Evolutionary conservation across 2,113 vertebrate genomes (phyloP).

Genomic region (Melospiza melodia): DNA sequence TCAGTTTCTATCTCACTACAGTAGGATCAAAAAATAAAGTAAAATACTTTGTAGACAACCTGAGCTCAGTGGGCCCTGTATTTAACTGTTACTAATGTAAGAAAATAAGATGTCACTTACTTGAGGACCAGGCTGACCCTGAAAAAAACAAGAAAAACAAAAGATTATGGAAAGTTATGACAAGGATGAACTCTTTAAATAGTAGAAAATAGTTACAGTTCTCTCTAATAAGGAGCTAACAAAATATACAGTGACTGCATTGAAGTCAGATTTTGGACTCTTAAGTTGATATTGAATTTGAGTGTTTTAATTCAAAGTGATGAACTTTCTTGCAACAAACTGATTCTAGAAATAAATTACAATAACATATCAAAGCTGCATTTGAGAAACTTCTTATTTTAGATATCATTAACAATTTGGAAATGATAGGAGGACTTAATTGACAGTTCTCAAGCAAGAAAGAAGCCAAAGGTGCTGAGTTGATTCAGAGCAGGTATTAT

Average conservation of each 20-base stretch:
- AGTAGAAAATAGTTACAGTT: background rate
- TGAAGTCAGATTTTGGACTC: background rate
- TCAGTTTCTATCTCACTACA: conserved; percentile 43
- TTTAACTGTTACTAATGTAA: background rate
- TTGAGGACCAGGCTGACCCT: conserved; percentile 82
- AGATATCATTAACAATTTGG: background rate
- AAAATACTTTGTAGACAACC: background rate
- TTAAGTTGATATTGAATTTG: background rate
- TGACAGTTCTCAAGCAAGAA: background rate
- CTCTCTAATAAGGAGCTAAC: background rate
- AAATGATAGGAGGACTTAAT: background rate
- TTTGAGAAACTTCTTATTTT: background rate
- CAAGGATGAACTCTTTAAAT: background rate
- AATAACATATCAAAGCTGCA: background rate
- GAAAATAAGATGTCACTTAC: conserved; percentile 69
- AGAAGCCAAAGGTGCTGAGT: background rate
- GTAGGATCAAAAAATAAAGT: background rate
- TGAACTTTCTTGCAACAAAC: background rate
- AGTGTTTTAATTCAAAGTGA: background rate
- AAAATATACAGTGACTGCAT: background rate
- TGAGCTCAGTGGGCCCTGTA: background rate
- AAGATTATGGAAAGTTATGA: conserved; percentile 30
- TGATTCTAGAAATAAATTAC: background rate
- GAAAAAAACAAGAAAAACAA: conserved; percentile 56
- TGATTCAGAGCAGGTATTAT: background rate